Conservation (phyloP, 2,888 invertebrate genomes). For the Phlogophora meticulosa region DNA sequence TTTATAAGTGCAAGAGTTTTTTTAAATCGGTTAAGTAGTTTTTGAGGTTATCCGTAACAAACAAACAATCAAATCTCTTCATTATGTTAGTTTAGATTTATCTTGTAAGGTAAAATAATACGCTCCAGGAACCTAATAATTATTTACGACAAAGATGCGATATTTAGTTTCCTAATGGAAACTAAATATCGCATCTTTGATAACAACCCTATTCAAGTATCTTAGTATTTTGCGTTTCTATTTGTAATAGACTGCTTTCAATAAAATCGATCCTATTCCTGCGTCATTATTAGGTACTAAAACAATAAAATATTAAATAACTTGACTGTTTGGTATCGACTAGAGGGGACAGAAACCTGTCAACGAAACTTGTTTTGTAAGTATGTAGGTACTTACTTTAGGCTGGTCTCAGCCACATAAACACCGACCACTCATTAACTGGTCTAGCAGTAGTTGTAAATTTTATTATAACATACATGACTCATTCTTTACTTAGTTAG, state of each 20-base stretch:
- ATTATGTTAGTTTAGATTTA: too few relatives aligned
- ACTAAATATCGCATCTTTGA: background rate
- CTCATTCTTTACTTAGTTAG: conserved; percentile 47
- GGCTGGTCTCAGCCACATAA: conserved; percentile 52
- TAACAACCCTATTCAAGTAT: conserved; percentile 6
- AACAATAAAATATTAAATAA: conserved; percentile 66
- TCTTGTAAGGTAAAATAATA: too few relatives aligned
- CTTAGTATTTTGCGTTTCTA: conserved; percentile 15
- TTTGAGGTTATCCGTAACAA: too few relatives aligned
- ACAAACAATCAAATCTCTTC: too few relatives aligned
- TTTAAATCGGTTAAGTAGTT: too few relatives aligned
- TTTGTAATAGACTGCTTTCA: conserved; percentile 20
- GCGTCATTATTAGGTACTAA: conserved; percentile 43
- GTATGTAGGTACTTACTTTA: conserved; percentile 60
- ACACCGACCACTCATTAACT: conserved; percentile 55
- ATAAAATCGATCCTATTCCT: conserved; percentile 43
- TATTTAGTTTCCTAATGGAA: too few relatives aligned
- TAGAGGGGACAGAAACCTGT: conserved; percentile 68
- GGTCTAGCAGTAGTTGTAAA: conserved; percentile 49
- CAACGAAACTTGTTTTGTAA: conserved; percentile 70
- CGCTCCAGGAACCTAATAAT: too few relatives aligned
- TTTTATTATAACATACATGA: conserved; percentile 59
- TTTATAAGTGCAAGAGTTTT: too few relatives aligned
- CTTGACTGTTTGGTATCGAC: conserved; percentile 52
- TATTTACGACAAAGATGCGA: too few relatives aligned